A percentile compares a stretch with the other conserved stretches of the same genome.
Conservation (phyloP, 92 coral and sea anemone genomes). For the Parazoanthus darwini region DNA sequence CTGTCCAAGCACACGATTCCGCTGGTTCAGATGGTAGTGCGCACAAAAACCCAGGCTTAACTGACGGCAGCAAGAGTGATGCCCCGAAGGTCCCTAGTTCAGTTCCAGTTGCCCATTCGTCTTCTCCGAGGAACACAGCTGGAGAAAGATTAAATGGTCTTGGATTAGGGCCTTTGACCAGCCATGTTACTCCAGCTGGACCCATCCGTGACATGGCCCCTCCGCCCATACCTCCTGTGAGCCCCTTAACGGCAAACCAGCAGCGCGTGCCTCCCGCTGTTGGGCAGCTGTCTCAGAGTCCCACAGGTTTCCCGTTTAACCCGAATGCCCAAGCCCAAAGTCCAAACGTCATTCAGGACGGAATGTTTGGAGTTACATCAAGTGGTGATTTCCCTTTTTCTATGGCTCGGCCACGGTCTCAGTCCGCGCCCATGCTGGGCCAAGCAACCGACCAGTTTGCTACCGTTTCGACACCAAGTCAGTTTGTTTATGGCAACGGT, state of each 20-base stretch:
- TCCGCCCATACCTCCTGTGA: slow-evolving; percentile 13
- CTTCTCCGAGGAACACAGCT: neutral
- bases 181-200: neutral
- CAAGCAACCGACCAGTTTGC: slow-evolving; percentile 21
- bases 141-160: slow-evolving; percentile 12
- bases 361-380: slow-evolving; percentile 26
- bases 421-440: slow-evolving; percentile 13
- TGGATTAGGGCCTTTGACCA: slow-evolving; percentile 15
- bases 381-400: neutral
- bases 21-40: slow-evolving; percentile 7
- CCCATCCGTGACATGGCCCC: slow-evolving; percentile 3
- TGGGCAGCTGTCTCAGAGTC: slow-evolving; percentile 14
- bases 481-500: slow-evolving; percentile 32
- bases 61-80: neutral
- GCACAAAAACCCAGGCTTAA: neutral
- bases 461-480: slow-evolving; percentile 10
- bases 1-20: neutral
- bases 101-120: neutral
- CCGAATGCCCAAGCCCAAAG: slow-evolving; percentile 21
- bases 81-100: neutral
- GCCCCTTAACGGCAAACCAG: slow-evolving; percentile 12
- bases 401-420: neutral
- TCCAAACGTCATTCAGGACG: slow-evolving; percentile 21
- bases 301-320: slow-evolving; percentile 24
- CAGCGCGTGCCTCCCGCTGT: slow-evolving; percentile 7